These are phyloP conservation scores for Setipinna tenuifilis DNA, from an alignment of 2,797 vertebrate species.

Conservation along the genomic window DNA sequence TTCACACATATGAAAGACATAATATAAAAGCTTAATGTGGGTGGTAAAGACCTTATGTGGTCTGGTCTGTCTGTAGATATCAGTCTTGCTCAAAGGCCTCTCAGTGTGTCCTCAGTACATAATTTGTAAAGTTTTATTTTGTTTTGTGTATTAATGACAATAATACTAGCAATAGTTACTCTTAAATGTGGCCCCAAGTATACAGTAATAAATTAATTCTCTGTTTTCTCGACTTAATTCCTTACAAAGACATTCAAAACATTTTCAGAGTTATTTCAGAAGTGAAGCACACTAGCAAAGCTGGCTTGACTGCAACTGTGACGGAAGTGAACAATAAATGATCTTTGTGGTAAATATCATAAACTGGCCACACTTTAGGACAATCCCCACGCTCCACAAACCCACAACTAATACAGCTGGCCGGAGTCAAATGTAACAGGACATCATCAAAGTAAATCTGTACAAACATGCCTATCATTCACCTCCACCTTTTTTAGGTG, in stretches of 20 bases:
- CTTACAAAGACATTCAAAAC: neutral
- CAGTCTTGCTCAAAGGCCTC: neutral
- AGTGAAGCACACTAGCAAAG: neutral
- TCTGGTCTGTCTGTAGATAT: neutral
- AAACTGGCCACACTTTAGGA: neutral
- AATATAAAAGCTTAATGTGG: neutral
- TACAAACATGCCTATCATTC: conserved; percentile 2
- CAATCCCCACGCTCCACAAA: neutral
- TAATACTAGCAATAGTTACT: neutral
- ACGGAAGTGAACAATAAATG: neutral
- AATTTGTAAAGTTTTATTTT: no score
- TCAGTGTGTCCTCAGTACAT: no score
- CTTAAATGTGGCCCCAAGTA: neutral
- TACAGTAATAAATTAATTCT: neutral
- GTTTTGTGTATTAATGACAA: neutral
- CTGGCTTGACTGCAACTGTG: neutral
- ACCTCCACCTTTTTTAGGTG: neutral
- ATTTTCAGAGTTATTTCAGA: no score
- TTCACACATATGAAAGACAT: neutral
- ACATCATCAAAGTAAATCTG: neutral
- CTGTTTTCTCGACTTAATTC: neutral
- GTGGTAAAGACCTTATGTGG: neutral
- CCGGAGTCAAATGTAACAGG: neutral
- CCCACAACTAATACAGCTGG: neutral
- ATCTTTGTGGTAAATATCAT: neutral